phyloP scores from a whole-genome alignment of 2,888 invertebrate genomes.

The Eremobia ochroleuca region DNA sequence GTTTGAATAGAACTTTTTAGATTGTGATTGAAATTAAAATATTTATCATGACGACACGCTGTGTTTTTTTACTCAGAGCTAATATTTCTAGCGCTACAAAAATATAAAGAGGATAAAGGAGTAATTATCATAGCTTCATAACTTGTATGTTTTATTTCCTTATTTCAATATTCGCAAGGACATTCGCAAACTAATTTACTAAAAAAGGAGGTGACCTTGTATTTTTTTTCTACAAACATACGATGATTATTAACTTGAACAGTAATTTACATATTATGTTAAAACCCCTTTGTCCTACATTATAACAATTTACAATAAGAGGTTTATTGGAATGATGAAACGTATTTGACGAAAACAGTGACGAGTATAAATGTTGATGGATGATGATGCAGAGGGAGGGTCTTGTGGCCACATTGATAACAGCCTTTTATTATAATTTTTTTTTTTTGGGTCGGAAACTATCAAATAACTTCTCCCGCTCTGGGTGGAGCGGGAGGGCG shows the following conservation, averaged over 20 bases:
- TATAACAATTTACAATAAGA: not conserved
- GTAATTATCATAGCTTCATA: not conserved
- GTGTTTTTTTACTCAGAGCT: not conserved
- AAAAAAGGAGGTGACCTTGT: not conserved
- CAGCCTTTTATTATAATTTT: no score
- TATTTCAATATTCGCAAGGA: not conserved
- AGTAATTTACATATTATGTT: not conserved
- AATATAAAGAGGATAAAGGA: not conserved
- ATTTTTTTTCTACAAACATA: not conserved
- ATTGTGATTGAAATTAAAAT: constrained; percentile 1
- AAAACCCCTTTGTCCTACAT: no score
- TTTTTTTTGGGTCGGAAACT: no score
- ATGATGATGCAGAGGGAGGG: not conserved
- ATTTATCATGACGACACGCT: not conserved
- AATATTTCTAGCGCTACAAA: not conserved
- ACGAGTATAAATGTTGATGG: not conserved
- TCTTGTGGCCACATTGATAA: no score
- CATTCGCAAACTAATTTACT: not conserved
- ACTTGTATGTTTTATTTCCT: not conserved
- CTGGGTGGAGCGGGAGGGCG: no score
- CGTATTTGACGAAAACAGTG: not conserved
- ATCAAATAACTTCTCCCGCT: no score
- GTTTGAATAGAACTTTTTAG: not conserved
- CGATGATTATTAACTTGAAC: not conserved
- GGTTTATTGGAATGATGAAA: not conserved